Conservation (phyloP, 2,113 vertebrate genomes). For the Nicator chloris region DNA sequence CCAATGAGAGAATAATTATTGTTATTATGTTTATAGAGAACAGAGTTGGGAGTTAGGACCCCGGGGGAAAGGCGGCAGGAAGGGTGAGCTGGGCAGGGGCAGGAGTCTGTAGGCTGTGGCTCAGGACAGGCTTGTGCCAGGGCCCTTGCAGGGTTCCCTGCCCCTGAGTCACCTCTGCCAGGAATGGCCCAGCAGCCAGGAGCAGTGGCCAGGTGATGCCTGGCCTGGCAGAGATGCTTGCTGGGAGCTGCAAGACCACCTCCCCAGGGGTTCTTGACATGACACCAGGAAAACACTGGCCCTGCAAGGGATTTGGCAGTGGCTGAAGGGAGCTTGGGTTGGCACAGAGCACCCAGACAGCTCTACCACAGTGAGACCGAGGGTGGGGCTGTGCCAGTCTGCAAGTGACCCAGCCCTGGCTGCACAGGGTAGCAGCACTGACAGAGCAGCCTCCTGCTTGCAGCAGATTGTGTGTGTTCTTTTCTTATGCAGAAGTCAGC, state of each 20-base stretch:
- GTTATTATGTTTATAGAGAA: conserved; percentile 64
- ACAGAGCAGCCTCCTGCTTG: neutral
- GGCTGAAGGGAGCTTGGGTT: neutral
- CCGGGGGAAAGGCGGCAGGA: conserved; percentile 36
- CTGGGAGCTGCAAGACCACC: neutral
- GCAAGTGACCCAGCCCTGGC: neutral
- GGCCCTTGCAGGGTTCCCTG: neutral
- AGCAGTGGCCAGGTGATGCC: neutral
- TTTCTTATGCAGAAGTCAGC: neutral
- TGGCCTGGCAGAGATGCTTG: rapidly evolving
- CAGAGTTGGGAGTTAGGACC: conserved; percentile 55
- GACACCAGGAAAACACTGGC: rapidly evolving
- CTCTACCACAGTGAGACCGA: neutral
- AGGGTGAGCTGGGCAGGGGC: conserved; percentile 29
- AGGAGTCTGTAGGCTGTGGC: neutral
- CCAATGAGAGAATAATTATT: conserved; percentile 58
- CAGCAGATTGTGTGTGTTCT: rapidly evolving
- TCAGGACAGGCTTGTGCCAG: neutral
- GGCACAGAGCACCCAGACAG: neutral
- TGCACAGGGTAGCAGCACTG: rapidly evolving
- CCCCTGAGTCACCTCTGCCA: neutral
- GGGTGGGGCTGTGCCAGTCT: neutral
- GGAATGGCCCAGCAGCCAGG: neutral
- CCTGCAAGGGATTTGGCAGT: neutral
- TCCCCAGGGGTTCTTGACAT: rapidly evolving